Evolutionary conservation across 2,113 vertebrate species (phyloP), one percentile per base, ranked within the genome.

Genomic region (Ciconia maguari): DNA sequence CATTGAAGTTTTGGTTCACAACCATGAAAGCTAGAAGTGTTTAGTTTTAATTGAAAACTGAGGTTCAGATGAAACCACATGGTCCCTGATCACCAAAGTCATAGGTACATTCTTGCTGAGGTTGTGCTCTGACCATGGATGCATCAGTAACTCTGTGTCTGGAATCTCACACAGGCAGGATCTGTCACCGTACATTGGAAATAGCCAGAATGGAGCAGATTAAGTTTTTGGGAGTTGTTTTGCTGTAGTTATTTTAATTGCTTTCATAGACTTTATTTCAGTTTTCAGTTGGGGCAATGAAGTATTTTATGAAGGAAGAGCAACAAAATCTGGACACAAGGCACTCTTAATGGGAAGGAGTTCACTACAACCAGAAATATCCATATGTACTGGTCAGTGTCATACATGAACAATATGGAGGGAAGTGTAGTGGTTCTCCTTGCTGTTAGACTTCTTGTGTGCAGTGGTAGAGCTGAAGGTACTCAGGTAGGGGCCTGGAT

Each of bases 311-410:
- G 55, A 89, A 49, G 17, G 44, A 65, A 48, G 16, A 65, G 25
- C 32, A 74, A 69, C 16, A 62, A 52, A 78, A 81, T 49, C 2
- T 51, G 30, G 34, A 15, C 12, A 24, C 18, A 13, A 64, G 24
- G 30, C 24, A 44, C 18, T 69, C 36, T 65, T 38, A 44, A 27
- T 27, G 46, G 30, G 38, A 78, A 74, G 46, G 30, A 83, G 41
- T 26, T 89, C 21, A 15, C 42, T 70, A 57, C 42, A 66, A 6
- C 13, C 30, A 78, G 44, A 74, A 93, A 36, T 58, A 74, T 6
- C 46, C 13, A 4, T 52, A 11, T 0, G 0, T 52, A 76, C 30
- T 48, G 12, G 18, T 69, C 0, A 0, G 32, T 68, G 32, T 81
- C 46, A 20, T 11, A 52, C 14, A 19, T 27, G n/a, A 66, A 58